Conservation (phyloP, 1,140 invertebrate genomes). For the Pachypeltis micranthus region DNA sequence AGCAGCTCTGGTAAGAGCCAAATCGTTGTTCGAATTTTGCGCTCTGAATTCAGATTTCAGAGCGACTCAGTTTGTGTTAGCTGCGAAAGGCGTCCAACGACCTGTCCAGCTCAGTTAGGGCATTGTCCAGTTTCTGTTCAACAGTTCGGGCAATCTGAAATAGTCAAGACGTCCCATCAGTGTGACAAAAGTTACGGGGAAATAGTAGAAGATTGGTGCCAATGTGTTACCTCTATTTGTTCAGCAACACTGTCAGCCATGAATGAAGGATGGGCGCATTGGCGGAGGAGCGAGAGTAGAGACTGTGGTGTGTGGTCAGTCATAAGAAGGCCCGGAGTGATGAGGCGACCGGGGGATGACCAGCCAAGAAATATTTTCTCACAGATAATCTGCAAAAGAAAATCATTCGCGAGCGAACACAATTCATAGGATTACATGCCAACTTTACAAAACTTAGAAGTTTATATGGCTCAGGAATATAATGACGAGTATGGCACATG, state of each 20-base stretch:
- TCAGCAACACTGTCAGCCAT: not conserved
- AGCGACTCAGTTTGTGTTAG: not conserved
- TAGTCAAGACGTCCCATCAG: too few species aligned
- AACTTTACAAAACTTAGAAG: too few species aligned
- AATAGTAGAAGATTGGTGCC: not conserved
- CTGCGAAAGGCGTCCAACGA: slow-evolving; percentile 1
- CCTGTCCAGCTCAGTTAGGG: not conserved
- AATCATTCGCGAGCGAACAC: too few species aligned
- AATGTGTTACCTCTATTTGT: not conserved
- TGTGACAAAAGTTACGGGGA: not conserved
- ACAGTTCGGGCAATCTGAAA: not conserved
- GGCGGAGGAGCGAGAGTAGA: slow-evolving; percentile 40
- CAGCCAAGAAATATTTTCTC: slow-evolving; percentile 51
- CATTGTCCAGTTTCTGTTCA: not conserved
- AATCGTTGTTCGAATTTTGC: too few species aligned
- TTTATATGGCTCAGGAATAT: too few species aligned
- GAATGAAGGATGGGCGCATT: slow-evolving; percentile 41
- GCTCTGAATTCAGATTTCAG: not conserved
- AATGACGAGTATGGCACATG: too few species aligned
- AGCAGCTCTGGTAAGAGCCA: too few species aligned
- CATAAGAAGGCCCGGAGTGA: slow-evolving; percentile 46
- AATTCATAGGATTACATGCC: too few species aligned
- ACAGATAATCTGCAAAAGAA: slow-evolving; percentile 41
- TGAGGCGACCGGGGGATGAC: slow-evolving; percentile 44
- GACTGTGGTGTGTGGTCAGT: slow-evolving; percentile 42